phyloP scores from a whole-genome alignment of 2,888 invertebrate genomes.

The Erebia palarica region DNA sequence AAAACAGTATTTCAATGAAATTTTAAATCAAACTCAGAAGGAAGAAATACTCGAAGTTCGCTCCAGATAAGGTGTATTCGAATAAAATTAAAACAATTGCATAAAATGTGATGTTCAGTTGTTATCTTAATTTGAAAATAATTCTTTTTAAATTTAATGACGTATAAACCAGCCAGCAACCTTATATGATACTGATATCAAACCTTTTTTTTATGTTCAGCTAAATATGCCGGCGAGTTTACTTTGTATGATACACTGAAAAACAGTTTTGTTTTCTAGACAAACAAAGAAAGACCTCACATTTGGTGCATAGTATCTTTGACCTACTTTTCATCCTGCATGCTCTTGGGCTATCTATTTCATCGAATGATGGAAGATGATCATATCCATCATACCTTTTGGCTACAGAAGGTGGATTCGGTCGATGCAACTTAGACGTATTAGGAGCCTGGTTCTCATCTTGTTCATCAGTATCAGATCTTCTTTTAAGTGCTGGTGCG shows the following conservation, averaged over 20 bases:
- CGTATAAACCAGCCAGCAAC: too few relatives aligned
- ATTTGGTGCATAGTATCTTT: slow-evolving; percentile 43
- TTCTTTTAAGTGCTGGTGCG: slow-evolving; percentile 14
- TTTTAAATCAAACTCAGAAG: too few relatives aligned
- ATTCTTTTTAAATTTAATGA: too few relatives aligned
- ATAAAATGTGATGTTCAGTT: too few relatives aligned
- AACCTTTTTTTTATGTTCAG: too few relatives aligned
- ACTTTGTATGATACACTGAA: slow-evolving; percentile 1
- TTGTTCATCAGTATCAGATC: background rate
- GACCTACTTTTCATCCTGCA: slow-evolving; percentile 42
- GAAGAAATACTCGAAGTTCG: too few relatives aligned
- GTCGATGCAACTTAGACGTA: slow-evolving; percentile 15
- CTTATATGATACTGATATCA: too few relatives aligned
- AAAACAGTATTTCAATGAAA: too few relatives aligned
- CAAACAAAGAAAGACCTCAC: slow-evolving; percentile 42
- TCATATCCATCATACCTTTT: slow-evolving; percentile 47
- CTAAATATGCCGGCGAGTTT: too few relatives aligned
- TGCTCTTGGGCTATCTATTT: slow-evolving; percentile 41
- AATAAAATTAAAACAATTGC: too few relatives aligned
- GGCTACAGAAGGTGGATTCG: slow-evolving; percentile 39
- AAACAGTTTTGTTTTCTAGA: slow-evolving; percentile 16
- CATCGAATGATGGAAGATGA: slow-evolving; percentile 42
- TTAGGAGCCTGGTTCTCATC: slow-evolving; percentile 5
- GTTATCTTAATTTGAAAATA: too few relatives aligned
- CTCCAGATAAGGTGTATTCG: too few relatives aligned